A percentile compares a stretch with the other conserved stretches of the same genome.
These are phyloP conservation scores for Lepus townsendii DNA, from an alignment of 2,797 vertebrate species.

Conservation along the genomic window DNA sequence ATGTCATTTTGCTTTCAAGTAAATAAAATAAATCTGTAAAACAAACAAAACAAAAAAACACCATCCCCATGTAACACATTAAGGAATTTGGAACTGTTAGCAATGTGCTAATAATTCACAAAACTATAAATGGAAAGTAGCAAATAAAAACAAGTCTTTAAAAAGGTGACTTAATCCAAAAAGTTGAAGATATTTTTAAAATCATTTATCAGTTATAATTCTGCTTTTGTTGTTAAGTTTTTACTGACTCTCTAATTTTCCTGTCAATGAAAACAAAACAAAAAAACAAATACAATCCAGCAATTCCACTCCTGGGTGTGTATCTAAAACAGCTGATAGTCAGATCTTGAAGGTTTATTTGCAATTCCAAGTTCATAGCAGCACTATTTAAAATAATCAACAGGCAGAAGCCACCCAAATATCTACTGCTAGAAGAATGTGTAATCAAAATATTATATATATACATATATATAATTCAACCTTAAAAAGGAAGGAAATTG, in stretches of 20 bases:
- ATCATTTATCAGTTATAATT: conserved; percentile 5
- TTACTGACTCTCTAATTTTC: neutral
- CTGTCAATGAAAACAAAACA: neutral
- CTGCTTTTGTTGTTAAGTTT: conserved; percentile 29
- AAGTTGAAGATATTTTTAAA: neutral
- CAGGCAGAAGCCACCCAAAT: neutral
- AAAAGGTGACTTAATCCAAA: neutral
- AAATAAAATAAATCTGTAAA: too few relatives aligned
- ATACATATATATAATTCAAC: neutral
- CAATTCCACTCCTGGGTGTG: neutral
- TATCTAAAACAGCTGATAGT: conserved; percentile 31
- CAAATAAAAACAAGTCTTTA: conserved; percentile 26
- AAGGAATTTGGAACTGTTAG: conserved; percentile 20
- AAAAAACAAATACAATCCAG: neutral
- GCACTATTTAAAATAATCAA: neutral
- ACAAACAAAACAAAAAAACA: too few relatives aligned
- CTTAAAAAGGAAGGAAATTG: conserved; percentile 32
- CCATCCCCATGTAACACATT: neutral
- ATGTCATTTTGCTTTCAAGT: too few relatives aligned
- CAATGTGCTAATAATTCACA: conserved; percentile 26
- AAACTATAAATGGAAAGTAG: conserved; percentile 47
- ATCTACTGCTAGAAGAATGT: neutral
- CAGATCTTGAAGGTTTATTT: neutral
- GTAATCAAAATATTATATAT: conserved; percentile 9
- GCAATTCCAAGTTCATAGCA: neutral